Percentiles rank a stretch among this genome's conserved stretches.
Conservation (phyloP, 2,888 invertebrate species). For the Platycheirus rosarum region DNA sequence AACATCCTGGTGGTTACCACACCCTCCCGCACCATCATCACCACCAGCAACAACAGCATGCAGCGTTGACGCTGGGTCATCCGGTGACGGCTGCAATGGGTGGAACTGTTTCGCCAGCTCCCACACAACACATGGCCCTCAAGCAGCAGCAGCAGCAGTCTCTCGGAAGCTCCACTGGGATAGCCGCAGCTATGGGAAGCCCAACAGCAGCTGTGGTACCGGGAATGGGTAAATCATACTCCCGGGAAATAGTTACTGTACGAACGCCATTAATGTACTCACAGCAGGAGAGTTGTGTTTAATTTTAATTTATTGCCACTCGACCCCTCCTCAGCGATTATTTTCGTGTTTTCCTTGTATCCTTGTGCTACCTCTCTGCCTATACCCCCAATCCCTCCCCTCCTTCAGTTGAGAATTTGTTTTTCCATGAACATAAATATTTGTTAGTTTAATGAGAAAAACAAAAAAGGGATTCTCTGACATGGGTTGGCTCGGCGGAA, state of each 20-base stretch:
- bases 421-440: constrained; percentile 59
- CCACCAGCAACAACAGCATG: constrained; percentile 77
- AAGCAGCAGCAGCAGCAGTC: constrained; percentile 71
- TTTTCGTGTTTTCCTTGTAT: constrained; percentile 21
- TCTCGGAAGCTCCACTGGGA: constrained; percentile 75
- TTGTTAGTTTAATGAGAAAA: constrained; percentile 63
- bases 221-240: constrained; percentile 82
- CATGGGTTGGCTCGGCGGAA: constrained; percentile 17
- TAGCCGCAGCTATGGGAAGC: constrained; percentile 79
- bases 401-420: constrained; percentile 42
- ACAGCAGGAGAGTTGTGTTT: constrained; percentile 88
- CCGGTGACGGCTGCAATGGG: constrained; percentile 77
- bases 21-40: constrained; percentile 82
- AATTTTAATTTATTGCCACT: constrained; percentile 79
- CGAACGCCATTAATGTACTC: constrained; percentile 87
- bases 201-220: constrained; percentile 81
- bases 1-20: constrained; percentile 82
- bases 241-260: constrained; percentile 87
- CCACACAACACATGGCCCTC: constrained; percentile 58
- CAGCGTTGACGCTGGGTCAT: constrained; percentile 79
- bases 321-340: constrained; percentile 6
- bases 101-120: constrained; percentile 76
- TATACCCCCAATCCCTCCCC: not conserved
- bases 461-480: constrained; percentile 14
- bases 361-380: not conserved